These are phyloP conservation scores for Thinocorus orbignyianus DNA, from an alignment of 2,113 vertebrate species.

Conservation along the genomic window DNA sequence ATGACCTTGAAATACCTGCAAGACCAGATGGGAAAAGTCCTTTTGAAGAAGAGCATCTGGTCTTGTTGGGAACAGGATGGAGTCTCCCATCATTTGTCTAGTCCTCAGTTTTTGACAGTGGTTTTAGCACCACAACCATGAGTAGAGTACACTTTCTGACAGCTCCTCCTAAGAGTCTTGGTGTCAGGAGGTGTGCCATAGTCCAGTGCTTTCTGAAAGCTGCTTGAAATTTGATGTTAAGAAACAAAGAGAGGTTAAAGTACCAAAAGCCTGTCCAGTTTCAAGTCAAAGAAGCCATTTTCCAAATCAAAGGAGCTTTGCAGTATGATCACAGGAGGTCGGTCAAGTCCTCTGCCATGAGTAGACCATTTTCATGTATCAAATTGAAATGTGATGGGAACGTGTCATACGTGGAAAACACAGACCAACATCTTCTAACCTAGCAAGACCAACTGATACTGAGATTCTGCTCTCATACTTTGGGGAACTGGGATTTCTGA, in stretches of 20 bases:
- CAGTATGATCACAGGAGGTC: conserved; percentile 31
- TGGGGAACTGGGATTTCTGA: not conserved
- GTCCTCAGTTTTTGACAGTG: not conserved
- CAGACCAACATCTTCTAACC: not conserved
- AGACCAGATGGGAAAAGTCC: not conserved
- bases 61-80: not conserved
- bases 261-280: conserved; percentile 74
- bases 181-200: conserved; percentile 71
- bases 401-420: not conserved
- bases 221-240: conserved; percentile 78
- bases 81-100: not conserved
- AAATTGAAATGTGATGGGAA: not conserved
- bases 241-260: conserved; percentile 75
- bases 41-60: not conserved
- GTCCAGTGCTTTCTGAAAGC: conserved; percentile 62
- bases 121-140: conserved; percentile 1
- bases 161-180: conserved; percentile 74
- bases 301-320: not conserved
- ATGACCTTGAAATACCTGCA: not conserved
- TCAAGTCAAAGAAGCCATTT: conserved; percentile 45
- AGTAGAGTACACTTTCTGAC: conserved; percentile 67
- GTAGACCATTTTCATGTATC: not conserved
- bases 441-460: not conserved
- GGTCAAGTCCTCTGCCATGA: not conserved
- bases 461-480: not conserved